Base-by-base conservation (phyloP, 2,113 vertebrate species). In the Hylia prasina region DNA sequence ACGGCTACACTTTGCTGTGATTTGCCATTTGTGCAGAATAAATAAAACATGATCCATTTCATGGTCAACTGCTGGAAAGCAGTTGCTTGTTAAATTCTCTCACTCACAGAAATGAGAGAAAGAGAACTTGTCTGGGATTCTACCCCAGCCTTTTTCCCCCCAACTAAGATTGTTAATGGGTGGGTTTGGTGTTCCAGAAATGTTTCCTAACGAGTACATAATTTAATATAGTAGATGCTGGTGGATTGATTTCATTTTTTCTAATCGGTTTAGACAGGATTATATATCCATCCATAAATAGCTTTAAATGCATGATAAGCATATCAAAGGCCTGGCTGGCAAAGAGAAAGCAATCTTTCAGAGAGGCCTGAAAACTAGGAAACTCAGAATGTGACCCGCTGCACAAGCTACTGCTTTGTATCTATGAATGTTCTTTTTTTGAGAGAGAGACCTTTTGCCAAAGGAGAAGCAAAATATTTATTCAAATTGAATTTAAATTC, bases 1-100 rank as follows among this genome's bases (percentile, higher is more conserved):
- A 72, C 82, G 76, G 83, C 76, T 94, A 58, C 76, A 51, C 84
- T 89, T 89, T 27, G 11, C 79, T 84, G 78, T 76, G 76, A 75
- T 57, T 39, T 90, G 72, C 68, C 68, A 54, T 57, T 69, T 85
- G 81, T 70, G n/a, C 75, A 54, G 57, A 84, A 90, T 82, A 88
- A 96, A 95, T 91, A 95, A 97, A 95, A 95, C 69, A 56, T 40
- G 87, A 94, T 93, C 82, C 35, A 27, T 89, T 93, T 87, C 84
- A 78, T 2, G 27, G 89, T 81, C 81, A 89, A 45, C 57, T 86
- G 51, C 64, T 72, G 79, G 89, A 88, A 89, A 37, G 71, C 4
- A n/a, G 58, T 40, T 69, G 70, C 89, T 94, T 65, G 39, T 75
- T 40, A 89, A 80, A 83, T 81, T 68, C 58, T 80, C 47, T 87